Conservation (phyloP, 2,113 vertebrate genomes). For the Eulacestoma nigropectus region DNA sequence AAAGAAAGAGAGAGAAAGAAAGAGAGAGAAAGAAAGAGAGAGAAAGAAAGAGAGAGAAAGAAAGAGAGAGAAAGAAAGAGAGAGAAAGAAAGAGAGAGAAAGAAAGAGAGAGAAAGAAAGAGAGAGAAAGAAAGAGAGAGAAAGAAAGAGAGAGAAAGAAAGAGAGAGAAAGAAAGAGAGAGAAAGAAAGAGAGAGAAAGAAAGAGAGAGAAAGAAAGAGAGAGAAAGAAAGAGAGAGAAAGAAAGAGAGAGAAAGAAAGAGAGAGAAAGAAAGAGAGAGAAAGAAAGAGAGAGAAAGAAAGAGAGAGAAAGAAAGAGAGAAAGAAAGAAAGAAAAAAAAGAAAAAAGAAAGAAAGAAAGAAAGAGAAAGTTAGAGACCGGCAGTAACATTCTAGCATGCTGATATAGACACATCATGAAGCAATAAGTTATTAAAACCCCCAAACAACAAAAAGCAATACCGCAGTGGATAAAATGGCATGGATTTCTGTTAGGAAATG, state of each 20-base stretch:
- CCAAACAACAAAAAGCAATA: neutral
- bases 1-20: accelerated
- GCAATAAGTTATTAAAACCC: conserved; percentile 17
- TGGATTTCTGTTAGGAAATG: neutral
- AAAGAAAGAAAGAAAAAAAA: accelerated
- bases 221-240: accelerated
- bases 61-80: accelerated
- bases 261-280: no score
- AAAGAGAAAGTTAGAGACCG: neutral
- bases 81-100: accelerated
- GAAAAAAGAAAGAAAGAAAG: accelerated
- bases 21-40: accelerated
- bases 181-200: neutral
- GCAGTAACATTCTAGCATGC: neutral
- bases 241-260: accelerated
- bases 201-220: no score
- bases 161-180: accelerated
- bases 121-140: accelerated
- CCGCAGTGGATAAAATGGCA: neutral
- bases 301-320: accelerated
- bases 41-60: accelerated
- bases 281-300: accelerated
- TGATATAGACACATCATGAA: neutral
- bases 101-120: accelerated
- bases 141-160: accelerated